phyloP scores from a whole-genome alignment of 2,113 vertebrate species.

The Anguilla japonica region DNA sequence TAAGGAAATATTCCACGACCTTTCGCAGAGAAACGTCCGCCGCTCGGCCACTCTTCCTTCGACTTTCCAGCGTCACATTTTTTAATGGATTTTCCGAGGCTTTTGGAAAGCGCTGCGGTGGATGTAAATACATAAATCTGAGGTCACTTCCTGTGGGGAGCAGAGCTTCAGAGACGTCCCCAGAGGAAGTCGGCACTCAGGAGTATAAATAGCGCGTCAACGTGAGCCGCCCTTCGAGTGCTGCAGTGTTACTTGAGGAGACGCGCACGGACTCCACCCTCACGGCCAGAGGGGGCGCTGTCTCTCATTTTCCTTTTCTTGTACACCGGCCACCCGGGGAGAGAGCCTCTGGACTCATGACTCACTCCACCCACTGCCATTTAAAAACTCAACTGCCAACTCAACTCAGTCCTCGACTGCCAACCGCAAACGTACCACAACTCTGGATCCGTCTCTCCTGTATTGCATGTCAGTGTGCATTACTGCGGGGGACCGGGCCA shows the following conservation, averaged over 20 bases:
- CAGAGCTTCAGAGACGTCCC: background rate
- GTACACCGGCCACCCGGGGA: background rate
- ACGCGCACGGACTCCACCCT: no score
- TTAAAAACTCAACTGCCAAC: no score
- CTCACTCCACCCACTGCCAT: background rate
- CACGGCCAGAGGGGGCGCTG: background rate
- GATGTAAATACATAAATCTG: background rate
- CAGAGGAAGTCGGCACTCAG: background rate
- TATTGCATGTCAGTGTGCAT: background rate
- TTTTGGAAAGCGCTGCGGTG: background rate
- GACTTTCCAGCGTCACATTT: no score
- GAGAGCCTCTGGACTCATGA: background rate
- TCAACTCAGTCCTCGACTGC: background rate
- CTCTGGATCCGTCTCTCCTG: background rate
- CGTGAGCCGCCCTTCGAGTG: background rate
- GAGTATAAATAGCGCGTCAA: background rate
- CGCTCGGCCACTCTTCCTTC: no score
- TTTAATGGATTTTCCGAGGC: no score
- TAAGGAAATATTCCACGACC: background rate
- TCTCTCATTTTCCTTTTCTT: background rate
- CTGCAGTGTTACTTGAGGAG: background rate
- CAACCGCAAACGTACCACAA: conserved; percentile 12
- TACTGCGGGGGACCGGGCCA: background rate
- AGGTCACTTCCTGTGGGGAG: background rate
- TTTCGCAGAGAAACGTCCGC: background rate